A percentile compares a stretch with the other conserved stretches of the same genome.
phyloP scores from a whole-genome alignment of 2,113 vertebrate genomes.

The Anarhynchus alexandrinus region DNA sequence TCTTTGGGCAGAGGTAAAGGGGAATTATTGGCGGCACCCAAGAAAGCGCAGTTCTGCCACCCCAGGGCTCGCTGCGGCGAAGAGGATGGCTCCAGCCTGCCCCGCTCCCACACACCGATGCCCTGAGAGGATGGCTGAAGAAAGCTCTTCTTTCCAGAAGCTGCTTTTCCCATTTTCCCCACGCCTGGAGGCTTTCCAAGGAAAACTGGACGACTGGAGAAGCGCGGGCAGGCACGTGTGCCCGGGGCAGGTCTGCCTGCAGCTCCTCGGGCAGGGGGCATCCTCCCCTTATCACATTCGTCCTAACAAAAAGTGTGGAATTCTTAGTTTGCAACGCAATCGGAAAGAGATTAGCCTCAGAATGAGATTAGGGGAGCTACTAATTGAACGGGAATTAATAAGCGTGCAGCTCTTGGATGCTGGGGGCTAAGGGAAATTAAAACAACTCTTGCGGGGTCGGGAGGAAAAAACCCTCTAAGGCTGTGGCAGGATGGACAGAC shows the following conservation, averaged over 20 bases:
- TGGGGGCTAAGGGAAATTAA: background rate
- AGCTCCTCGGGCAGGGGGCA: background rate
- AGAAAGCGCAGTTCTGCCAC: background rate
- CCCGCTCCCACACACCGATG: background rate
- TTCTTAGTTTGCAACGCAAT: background rate
- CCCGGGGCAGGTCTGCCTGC: background rate
- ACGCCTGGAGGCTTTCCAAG: background rate
- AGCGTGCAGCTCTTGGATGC: background rate
- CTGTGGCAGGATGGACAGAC: background rate
- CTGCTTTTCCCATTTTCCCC: background rate
- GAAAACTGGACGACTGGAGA: rapidly evolving
- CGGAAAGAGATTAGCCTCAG: background rate
- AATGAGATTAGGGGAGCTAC: background rate
- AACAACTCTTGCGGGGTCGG: background rate
- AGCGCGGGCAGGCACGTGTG: rapidly evolving
- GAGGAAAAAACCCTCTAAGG: background rate
- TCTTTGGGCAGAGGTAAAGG: background rate
- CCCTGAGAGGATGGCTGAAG: background rate
- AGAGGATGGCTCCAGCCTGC: background rate
- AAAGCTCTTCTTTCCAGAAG: background rate
- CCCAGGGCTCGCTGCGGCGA: background rate
- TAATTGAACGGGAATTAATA: background rate
- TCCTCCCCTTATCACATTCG: background rate
- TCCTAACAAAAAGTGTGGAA: background rate
- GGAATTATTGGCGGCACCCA: background rate